These are phyloP conservation scores for Augochlora pura DNA, from an alignment of 1,140 invertebrate species.

Conservation along the genomic window DNA sequence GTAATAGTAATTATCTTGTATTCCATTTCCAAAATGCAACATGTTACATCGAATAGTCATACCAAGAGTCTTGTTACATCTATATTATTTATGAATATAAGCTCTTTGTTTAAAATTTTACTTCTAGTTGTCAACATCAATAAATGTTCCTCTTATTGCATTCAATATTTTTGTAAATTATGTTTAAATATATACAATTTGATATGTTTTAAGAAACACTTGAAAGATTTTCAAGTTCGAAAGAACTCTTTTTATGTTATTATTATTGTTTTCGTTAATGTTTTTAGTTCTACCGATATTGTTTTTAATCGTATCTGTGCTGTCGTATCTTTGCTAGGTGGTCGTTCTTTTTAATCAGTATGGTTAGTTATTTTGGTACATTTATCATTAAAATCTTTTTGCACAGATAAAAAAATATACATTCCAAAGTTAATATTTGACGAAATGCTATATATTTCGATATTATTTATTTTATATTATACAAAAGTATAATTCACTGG, in stretches of 20 bases:
- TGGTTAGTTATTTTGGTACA: slow-evolving; percentile 19
- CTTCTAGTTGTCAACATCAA: slow-evolving; percentile 15
- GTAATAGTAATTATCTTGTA: slow-evolving; percentile 39
- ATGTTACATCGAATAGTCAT: slow-evolving; percentile 37
- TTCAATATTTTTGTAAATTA: slow-evolving; percentile 9
- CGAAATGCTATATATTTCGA: slow-evolving; percentile 4
- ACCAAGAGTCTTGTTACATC: slow-evolving; percentile 10
- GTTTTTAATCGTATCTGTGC: slow-evolving; percentile 19
- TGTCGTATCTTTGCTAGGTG: slow-evolving; percentile 20
- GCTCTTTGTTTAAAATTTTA: neutral
- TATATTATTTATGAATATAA: neutral
- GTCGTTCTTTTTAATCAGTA: slow-evolving; percentile 21
- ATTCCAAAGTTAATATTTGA: neutral
- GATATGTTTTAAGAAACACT: neutral
- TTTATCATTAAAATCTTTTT: slow-evolving; percentile 14
- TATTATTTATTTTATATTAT: slow-evolving; percentile 25
- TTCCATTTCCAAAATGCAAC: slow-evolving; percentile 44
- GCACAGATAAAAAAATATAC: neutral
- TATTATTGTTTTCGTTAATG: slow-evolving; percentile 11
- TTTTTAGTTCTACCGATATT: slow-evolving; percentile 24
- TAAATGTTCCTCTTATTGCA: slow-evolving; percentile 5
- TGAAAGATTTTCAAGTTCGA: neutral
- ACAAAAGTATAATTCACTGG: slow-evolving; percentile 24
- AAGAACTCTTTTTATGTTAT: slow-evolving; percentile 7
- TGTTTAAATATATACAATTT: neutral